Evolutionary conservation across 2,888 invertebrate species (phyloP).

Genomic region (Timandra comae): DNA sequence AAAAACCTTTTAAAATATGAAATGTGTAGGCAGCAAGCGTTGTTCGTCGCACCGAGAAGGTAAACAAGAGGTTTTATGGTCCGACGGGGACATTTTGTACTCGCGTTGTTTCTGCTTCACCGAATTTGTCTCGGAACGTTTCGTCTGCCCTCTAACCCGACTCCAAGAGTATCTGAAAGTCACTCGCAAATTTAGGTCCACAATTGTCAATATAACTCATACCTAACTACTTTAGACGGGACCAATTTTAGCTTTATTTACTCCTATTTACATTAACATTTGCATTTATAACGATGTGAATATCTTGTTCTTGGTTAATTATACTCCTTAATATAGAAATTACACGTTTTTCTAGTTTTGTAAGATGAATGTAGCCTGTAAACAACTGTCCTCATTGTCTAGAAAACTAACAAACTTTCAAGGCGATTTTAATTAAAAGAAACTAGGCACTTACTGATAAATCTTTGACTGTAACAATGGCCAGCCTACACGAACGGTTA

Average conservation of each 20-base stretch:
- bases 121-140: constrained; percentile 15
- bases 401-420: constrained; percentile 8
- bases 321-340: too few relatives aligned
- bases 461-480: constrained; percentile 31
- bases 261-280: too few relatives aligned
- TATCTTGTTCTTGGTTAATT: too few relatives aligned
- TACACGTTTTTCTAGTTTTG: too few relatives aligned
- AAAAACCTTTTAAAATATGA: constrained; percentile 12
- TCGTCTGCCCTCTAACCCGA: constrained; percentile 27
- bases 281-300: background rate
- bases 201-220: too few relatives aligned
- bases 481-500: constrained; percentile 8
- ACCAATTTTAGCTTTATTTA: too few relatives aligned
- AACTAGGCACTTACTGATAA: constrained; percentile 23
- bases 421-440: constrained; percentile 27
- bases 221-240: too few relatives aligned
- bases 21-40: constrained; percentile 13
- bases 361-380: too few relatives aligned
- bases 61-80: constrained; percentile 39
- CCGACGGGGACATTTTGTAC: constrained; percentile 23
- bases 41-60: constrained; percentile 31
- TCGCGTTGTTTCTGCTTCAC: constrained; percentile 15
- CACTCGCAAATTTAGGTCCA: constrained; percentile 7
- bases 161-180: constrained; percentile 23
- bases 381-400: constrained; percentile 6